Evolutionary conservation across 1,140 invertebrate genomes (phyloP), one percentile per base, ranked within the genome.

Genomic region (Macrosteles quadrilineatus): DNA sequence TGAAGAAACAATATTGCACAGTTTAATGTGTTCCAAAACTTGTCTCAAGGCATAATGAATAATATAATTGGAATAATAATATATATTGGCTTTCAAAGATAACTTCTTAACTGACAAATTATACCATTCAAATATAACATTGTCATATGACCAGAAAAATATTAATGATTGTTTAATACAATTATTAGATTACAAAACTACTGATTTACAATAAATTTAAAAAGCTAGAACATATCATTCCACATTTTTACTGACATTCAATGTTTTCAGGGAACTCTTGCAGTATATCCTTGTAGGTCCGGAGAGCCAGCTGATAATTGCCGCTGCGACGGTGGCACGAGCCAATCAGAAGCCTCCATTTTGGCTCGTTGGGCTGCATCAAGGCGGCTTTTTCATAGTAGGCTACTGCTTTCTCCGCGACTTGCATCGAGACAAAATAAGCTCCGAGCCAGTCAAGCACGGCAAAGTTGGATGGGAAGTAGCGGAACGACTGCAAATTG

Each of bases 401-500:
- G 25, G 83, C 84, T 45, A 97, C 85, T 2, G 96, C 94, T 81
- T 96, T 96, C 78, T 98, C 96, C 45, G 92, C 62, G 76, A 92
- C 87, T 82, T 96, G 91, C 76, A 95, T 88, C 76, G 96, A 92
- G 67, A 97, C 90, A 76, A 94, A 96, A 79, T 97, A 96, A 0
- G 92, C 92, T 50, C 92, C 94, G 29, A 98, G 84, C 88, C 95
- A 98, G 78, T 96, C 92, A 69, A 98, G 92, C 0, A 95, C 93
- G 68, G 90, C 87, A 53, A 97, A 88, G 81, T 94, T 93, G 40
- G 92, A 92, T 62, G 96, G 95, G 80, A 92, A 95, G 78, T 93
- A 92, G 74, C 94, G 88, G 80, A 92, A 95, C 3, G 94, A 91
- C 88, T 94, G 74, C 71, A 81, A 77, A 30, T 45, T 73, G n/a